A percentile compares a stretch with the other conserved stretches of the same genome.
These are phyloP conservation scores for Drosophila erecta DNA, from an alignment of 1,140 invertebrate species.

Conservation along the genomic window DNA sequence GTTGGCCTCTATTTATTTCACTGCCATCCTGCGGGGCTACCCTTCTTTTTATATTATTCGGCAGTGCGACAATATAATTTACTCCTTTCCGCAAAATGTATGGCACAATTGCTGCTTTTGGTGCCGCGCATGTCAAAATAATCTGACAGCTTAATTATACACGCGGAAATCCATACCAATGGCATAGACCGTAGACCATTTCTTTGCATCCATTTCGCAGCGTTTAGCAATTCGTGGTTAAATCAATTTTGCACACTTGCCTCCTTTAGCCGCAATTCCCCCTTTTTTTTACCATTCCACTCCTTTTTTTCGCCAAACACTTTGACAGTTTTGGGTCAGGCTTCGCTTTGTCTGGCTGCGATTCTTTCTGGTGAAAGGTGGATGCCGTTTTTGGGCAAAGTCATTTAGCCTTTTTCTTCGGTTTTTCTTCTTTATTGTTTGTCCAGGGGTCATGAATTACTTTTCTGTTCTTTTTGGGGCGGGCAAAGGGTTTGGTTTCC, in stretches of 20 bases:
- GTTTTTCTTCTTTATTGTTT: constrained; percentile 47
- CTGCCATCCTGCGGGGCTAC: constrained; percentile 21
- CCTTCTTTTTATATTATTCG: constrained; percentile 41
- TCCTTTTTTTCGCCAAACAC: constrained; percentile 20
- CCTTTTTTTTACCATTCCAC: neutral
- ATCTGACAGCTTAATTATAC: constrained; percentile 84
- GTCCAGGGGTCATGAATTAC: constrained; percentile 48
- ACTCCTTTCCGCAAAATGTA: constrained; percentile 60
- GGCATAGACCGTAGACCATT: constrained; percentile 37
- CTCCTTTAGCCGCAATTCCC: neutral
- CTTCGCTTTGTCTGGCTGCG: constrained; percentile 30
- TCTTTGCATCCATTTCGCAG: constrained; percentile 59
- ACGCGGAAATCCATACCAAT: constrained; percentile 70
- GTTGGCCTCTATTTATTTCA: constrained; percentile 43
- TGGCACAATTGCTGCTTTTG: constrained; percentile 44
- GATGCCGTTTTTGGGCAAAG: constrained; percentile 39
- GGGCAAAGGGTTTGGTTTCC: constrained; percentile 1
- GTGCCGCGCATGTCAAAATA: constrained; percentile 80
- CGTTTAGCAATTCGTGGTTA: constrained; percentile 80
- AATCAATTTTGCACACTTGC: constrained; percentile 78
- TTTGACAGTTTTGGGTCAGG: constrained; percentile 73
- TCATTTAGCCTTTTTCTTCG: constrained; percentile 55
- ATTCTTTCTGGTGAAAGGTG: constrained; percentile 52
- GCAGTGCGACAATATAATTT: constrained; percentile 70
- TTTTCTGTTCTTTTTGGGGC: constrained; percentile 14